phyloP scores from a whole-genome alignment of 2,797 vertebrate species.

The Helarctos malayanus region DNA sequence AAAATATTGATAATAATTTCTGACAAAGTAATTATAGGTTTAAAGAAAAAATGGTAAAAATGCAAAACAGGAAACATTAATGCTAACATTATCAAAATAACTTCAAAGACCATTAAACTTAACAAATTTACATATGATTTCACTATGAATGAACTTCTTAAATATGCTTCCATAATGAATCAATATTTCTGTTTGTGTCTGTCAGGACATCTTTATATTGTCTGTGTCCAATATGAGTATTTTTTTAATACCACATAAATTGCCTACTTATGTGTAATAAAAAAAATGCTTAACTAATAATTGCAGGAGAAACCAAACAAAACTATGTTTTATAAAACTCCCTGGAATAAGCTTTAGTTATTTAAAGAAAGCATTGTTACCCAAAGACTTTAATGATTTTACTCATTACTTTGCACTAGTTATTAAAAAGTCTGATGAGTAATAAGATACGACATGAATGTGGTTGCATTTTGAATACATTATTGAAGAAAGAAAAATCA shows the following conservation, averaged over 20 bases:
- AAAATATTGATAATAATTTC: conserved; percentile 72
- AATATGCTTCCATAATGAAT: conserved; percentile 1
- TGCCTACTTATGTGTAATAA: not conserved
- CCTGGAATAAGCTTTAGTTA: not conserved
- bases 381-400: not conserved
- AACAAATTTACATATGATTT: not conserved
- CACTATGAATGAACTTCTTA: not conserved
- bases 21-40: conserved; percentile 20
- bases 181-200: not conserved
- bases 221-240: not conserved
- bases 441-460: not conserved
- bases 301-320: conserved; percentile 2
- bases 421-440: not conserved
- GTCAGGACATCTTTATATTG: not conserved
- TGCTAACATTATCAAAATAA: conserved; percentile 33
- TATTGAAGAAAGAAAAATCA: not conserved
- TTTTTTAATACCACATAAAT: not conserved
- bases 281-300: not conserved
- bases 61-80: conserved; percentile 24
- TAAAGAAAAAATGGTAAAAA: conserved; percentile 39
- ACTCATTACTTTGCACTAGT: not conserved
- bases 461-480: not conserved
- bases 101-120: not conserved
- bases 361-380: not conserved
- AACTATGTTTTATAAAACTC: not conserved